Percentiles rank a stretch among this genome's conserved stretches.
These are phyloP conservation scores for Theodoxus fluviatilis DNA, from an alignment of 2,888 invertebrate genomes.

Conservation along the genomic window DNA sequence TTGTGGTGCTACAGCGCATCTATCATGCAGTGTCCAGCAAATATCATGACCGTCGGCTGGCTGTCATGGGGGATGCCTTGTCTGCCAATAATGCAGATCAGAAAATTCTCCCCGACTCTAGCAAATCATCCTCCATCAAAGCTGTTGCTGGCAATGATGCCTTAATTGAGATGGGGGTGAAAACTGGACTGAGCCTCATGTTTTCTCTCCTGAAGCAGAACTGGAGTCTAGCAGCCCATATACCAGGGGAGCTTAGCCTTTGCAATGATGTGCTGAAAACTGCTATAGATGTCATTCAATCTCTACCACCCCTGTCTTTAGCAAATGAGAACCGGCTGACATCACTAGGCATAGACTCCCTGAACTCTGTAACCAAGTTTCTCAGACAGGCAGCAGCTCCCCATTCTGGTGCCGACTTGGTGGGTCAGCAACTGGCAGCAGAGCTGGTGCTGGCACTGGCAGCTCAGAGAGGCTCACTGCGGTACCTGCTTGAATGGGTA, in stretches of 20 bases:
- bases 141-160: constrained; percentile 65
- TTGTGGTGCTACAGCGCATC: constrained; percentile 71
- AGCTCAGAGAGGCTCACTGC: constrained; percentile 71
- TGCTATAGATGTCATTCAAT: constrained; percentile 70
- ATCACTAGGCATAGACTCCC: no score
- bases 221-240: constrained; percentile 66
- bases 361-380: no score
- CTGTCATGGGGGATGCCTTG: no score
- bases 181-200: constrained; percentile 71
- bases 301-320: constrained; percentile 71
- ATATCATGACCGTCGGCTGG: constrained; percentile 65
- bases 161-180: constrained; percentile 72
- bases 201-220: constrained; percentile 72
- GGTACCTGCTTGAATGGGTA: constrained; percentile 73
- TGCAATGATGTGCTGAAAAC: constrained; percentile 72
- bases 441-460: constrained; percentile 71
- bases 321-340: constrained; percentile 72
- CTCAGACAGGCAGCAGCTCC: constrained; percentile 69
- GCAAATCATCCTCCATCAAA: neutral
- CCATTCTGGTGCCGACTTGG: constrained; percentile 68
- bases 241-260: constrained; percentile 65
- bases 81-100: no score
- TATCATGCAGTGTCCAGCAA: constrained; percentile 70
- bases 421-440: constrained; percentile 63
- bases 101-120: constrained; percentile 22